Evolutionary conservation across 2,888 invertebrate species (phyloP), one percentile per base, ranked within the genome.

Genomic region (Zygothrica quintamaculata): DNA sequence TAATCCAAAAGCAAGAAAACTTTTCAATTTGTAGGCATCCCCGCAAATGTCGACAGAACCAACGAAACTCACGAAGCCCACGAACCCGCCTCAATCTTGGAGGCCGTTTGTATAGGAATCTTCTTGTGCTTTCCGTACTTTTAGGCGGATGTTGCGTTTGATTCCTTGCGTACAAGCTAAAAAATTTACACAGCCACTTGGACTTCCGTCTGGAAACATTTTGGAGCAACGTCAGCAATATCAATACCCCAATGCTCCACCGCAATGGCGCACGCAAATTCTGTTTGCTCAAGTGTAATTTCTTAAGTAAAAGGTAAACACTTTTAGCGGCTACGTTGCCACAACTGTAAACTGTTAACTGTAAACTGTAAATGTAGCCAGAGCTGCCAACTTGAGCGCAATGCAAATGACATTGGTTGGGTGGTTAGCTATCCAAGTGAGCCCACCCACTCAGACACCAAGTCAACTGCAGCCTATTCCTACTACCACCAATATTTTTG

Each of bases 301-400:
- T 86, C 84, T 87, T 89, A 84, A 89, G 89, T 89, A 81, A 88
- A 88, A 89, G 77, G 88, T 88, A 89, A 89, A 89, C 88, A 89
- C 87, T 89, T 88, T 86, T 87, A 82, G 77, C 81, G 78, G 61
- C 71, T 43, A 39, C 51, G 33, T 39, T 33, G 59, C 65, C 52
- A 52, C 62, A 67, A 66, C 72, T 67, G 68, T 69, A 80, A 70
- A 62, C 18, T 22, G 7, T 39, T 18, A 70, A 62, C 72, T 67
- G 68, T 69, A 80, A 70, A 62, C 18, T 22, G 7, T 39, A 31
- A 70, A 62, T 69, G 69, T 77, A 60, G 73, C 66, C 58, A 75
- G 33, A 40, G 55, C 43, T 46, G 48, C 48, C 58, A 39, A 40
- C 51, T 58, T 44, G 52, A 57, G 58, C 61, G 44, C 53, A 56